These are phyloP conservation scores for Acanthornis magna DNA, from an alignment of 2,797 vertebrate species.

Conservation along the genomic window DNA sequence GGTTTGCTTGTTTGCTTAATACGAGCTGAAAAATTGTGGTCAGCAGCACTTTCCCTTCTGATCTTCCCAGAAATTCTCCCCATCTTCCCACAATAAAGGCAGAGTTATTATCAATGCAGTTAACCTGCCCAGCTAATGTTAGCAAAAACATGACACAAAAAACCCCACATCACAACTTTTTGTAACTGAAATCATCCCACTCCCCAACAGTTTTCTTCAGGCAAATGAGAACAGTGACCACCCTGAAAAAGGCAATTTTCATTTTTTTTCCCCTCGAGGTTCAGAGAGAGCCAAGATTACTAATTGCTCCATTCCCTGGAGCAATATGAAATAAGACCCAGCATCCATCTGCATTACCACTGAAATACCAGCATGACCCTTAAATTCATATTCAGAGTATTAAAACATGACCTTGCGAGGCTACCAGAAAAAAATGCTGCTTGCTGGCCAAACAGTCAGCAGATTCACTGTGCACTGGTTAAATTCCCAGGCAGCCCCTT, in stretches of 20 bases:
- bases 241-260: not conserved
- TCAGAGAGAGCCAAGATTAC: not conserved
- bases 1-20: not conserved
- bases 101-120: not conserved
- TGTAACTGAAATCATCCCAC: not conserved
- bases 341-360: not conserved
- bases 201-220: not conserved
- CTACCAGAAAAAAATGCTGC: not conserved
- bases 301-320: not conserved
- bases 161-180: not conserved
- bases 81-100: not conserved
- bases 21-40: not conserved
- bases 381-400: not conserved
- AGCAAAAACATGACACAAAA: not conserved
- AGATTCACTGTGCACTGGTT: not conserved
- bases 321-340: not conserved
- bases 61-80: not conserved
- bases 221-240: not conserved
- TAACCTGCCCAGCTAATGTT: accelerated
- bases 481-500: not conserved
- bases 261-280: not conserved
- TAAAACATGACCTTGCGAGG: not conserved
- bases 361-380: not conserved
- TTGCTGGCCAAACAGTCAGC: not conserved
- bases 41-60: not conserved